Conservation (phyloP, 2,797 vertebrate species). For the Alca torda region DNA sequence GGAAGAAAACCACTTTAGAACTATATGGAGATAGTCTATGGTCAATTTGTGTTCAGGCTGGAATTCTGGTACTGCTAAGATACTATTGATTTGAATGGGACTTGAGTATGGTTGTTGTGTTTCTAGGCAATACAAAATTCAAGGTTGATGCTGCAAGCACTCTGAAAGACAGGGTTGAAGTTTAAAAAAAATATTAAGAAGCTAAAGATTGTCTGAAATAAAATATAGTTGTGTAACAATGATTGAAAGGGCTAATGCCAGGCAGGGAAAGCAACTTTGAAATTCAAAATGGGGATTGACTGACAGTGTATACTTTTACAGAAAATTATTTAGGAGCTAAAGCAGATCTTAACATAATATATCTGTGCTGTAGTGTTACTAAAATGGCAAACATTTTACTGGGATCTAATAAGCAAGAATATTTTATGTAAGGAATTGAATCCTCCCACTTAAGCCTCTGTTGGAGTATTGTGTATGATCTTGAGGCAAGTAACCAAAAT, state of each 20-base stretch:
- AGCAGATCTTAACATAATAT: not conserved
- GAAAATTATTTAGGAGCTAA: not conserved
- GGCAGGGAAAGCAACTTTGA: not conserved
- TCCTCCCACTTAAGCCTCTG: not conserved
- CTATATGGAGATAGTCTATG: not conserved
- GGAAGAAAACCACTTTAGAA: not conserved
- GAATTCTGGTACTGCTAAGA: not conserved
- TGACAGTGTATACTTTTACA: not conserved
- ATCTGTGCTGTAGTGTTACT: not conserved
- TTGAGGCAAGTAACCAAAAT: not conserved
- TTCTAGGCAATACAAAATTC: not conserved
- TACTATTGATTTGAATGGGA: not conserved
- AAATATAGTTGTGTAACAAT: not conserved
- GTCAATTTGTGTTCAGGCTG: accelerated
- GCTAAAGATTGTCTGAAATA: not conserved
- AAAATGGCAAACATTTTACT: not conserved
- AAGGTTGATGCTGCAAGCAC: not conserved
- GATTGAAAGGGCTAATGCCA: not conserved
- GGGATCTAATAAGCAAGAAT: not conserved
- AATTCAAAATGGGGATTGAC: not conserved
- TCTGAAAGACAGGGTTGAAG: not conserved
- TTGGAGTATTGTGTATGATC: not conserved
- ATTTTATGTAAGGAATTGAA: not conserved
- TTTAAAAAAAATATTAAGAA: not conserved
- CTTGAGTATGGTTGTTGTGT: not conserved